Conservation (phyloP, 2,113 vertebrate species). For the Haemorhous mexicanus region DNA sequence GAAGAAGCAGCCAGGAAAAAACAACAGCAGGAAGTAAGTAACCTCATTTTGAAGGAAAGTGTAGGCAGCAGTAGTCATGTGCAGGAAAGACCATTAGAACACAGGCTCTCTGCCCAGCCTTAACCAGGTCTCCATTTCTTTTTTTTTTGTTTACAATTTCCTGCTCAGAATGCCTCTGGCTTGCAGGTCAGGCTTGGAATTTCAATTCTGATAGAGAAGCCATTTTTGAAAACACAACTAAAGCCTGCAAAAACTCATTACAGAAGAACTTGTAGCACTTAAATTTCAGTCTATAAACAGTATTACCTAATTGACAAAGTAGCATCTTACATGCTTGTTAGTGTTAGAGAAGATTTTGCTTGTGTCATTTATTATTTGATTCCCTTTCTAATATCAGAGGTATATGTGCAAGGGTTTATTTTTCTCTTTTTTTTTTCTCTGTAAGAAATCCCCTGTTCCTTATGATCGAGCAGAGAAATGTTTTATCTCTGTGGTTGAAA, state of each 20-base stretch:
- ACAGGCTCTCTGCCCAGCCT: background rate
- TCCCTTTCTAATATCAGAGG: background rate
- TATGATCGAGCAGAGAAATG: background rate
- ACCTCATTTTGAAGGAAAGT: background rate
- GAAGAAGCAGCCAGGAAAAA: constrained; percentile 88
- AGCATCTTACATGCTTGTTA: background rate
- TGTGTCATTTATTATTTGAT: background rate
- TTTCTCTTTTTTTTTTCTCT: background rate
- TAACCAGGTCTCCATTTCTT: background rate
- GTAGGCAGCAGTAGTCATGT: background rate
- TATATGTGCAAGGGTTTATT: background rate
- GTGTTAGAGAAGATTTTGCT: background rate
- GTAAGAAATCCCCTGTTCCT: background rate
- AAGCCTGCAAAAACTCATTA: background rate
- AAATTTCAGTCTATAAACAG: background rate
- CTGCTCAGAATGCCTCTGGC: background rate
- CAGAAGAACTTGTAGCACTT: background rate
- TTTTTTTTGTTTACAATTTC: background rate
- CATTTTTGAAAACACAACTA: background rate
- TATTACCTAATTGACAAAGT: background rate
- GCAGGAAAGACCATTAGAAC: background rate
- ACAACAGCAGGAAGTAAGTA: constrained; percentile 87
- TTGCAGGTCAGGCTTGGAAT: background rate
- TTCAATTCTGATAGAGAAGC: background rate
- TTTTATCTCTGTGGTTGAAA: background rate